phyloP scores from a whole-genome alignment of 2,797 vertebrate species.

The Peromyscus melanophrys region DNA sequence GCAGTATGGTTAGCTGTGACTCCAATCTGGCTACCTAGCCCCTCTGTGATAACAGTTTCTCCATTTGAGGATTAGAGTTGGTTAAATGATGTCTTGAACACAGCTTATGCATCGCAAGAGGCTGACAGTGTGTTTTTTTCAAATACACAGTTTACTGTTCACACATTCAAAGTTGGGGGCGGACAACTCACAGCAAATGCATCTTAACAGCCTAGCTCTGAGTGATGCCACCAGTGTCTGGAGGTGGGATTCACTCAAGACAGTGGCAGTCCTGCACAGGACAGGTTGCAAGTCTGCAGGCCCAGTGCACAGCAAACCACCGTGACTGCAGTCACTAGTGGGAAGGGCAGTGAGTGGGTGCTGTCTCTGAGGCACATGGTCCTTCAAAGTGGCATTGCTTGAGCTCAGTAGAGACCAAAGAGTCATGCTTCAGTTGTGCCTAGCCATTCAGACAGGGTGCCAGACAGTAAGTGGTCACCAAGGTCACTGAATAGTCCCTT shows the following conservation, averaged over 20 bases:
- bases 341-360: background rate
- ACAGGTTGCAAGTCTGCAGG: too few species aligned
- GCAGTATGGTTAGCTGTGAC: background rate
- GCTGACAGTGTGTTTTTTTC: background rate
- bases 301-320: background rate
- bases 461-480: background rate
- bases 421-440: background rate
- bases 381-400: background rate
- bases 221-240: background rate
- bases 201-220: background rate
- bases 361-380: background rate
- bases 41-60: background rate
- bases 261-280: background rate
- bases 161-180: background rate
- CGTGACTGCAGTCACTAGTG: background rate
- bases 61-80: conserved; percentile 60
- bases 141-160: background rate
- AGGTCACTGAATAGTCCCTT: too few species aligned
- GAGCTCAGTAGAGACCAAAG: background rate
- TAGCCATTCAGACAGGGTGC: background rate
- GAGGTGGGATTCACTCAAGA: background rate
- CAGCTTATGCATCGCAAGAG: background rate
- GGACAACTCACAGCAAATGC: background rate
- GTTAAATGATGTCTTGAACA: background rate
- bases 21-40: background rate